Conservation (phyloP, 2,113 vertebrate species). For the Paradoxurus hermaphroditus region DNA sequence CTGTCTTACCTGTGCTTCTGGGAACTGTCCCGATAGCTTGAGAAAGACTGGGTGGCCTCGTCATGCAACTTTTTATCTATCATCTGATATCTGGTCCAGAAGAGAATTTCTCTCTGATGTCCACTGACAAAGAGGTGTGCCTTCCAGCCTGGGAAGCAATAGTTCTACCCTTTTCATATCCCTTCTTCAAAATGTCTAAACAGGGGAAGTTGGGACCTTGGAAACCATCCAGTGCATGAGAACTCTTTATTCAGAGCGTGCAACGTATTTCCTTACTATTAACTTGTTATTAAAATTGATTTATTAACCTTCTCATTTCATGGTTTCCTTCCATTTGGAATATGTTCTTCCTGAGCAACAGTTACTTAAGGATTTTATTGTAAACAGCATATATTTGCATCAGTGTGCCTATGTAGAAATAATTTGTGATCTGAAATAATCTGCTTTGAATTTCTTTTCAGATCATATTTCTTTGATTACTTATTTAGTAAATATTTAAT, state of each 20-base stretch:
- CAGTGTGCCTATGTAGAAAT: background rate
- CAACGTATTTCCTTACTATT: background rate
- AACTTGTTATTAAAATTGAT: background rate
- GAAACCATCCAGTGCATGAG: background rate
- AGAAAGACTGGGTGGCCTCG: background rate
- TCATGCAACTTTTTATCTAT: background rate
- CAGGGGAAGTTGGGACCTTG: background rate
- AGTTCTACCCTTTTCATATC: background rate
- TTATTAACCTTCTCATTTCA: background rate
- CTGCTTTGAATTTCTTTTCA: slow-evolving; percentile 28
- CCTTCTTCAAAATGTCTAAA: background rate
- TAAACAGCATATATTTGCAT: background rate
- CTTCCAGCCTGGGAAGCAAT: background rate
- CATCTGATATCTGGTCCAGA: background rate
- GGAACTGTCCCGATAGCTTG: background rate
- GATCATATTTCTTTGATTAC: slow-evolving; percentile 24
- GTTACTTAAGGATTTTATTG: slow-evolving; percentile 14
- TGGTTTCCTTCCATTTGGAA: background rate
- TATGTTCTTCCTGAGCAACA: background rate
- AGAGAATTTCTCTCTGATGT: background rate
- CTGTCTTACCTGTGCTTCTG: background rate
- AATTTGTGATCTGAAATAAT: slow-evolving; percentile 26
- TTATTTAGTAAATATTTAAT: slow-evolving; percentile 55
- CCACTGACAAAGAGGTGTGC: background rate
- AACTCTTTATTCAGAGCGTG: background rate